phyloP scores from a whole-genome alignment of 2,888 invertebrate species.

The Cartodere bifasciata region DNA sequence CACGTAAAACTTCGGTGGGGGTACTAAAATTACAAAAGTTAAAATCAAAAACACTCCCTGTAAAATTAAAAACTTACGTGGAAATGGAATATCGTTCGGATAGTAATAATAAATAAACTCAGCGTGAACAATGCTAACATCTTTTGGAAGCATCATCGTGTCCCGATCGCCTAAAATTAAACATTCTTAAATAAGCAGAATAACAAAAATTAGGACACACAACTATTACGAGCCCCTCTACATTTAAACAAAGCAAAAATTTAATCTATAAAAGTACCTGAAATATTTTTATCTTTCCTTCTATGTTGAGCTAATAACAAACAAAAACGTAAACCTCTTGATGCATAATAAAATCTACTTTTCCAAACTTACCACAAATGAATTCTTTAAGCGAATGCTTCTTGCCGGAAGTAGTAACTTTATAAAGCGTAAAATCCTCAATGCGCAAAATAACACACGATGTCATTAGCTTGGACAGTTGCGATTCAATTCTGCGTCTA shows the following conservation, averaged over 20 bases:
- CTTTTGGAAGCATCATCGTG: conserved; percentile 74
- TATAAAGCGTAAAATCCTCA: conserved; percentile 82
- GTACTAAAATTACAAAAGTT: conserved; percentile 53
- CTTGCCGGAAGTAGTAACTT: conserved; percentile 64
- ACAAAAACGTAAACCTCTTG: too few species aligned
- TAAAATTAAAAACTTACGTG: conserved; percentile 46
- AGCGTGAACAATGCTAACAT: conserved; percentile 85
- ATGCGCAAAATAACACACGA: conserved; percentile 81
- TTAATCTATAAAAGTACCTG: conserved; percentile 22
- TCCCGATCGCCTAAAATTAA: conserved; percentile 51
- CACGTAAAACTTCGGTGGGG: conserved; percentile 83
- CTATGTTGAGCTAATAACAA: conserved; percentile 41
- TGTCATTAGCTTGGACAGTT: conserved; percentile 80
- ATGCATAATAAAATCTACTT: too few species aligned
- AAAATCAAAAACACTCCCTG: conserved; percentile 9
- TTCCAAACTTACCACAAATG: conserved; percentile 45
- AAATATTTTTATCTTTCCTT: conserved; percentile 37
- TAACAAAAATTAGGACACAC: neutral
- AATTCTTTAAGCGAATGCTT: conserved; percentile 71
- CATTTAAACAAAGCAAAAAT: conserved; percentile 8
- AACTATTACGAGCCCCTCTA: neutral
- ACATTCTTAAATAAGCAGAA: neutral
- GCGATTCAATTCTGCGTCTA: conserved; percentile 54
- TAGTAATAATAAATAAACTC: conserved; percentile 96
- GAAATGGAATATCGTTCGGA: conserved; percentile 80